Conservation (phyloP, 1,140 invertebrate species). For the Panagrolaimus sp. region DNA sequence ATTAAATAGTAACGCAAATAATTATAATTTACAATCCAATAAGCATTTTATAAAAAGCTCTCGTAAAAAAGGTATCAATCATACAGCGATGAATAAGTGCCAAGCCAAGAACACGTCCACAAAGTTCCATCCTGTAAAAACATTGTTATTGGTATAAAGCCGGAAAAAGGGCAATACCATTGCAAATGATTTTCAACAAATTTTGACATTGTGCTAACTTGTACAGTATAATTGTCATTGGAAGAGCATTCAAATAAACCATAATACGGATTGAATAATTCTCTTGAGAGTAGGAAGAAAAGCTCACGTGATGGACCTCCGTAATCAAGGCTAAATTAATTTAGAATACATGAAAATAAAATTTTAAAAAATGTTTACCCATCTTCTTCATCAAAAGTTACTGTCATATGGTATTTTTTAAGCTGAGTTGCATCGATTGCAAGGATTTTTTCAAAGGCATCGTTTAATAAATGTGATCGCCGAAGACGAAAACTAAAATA, state of each 20-base stretch:
- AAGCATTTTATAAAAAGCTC: constrained; percentile 90
- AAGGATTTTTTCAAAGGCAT: constrained; percentile 93
- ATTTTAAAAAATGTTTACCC: constrained; percentile 64
- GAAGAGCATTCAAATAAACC: constrained; percentile 96
- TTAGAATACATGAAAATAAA: too few relatives aligned
- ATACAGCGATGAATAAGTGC: constrained; percentile 91
- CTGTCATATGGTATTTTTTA: constrained; percentile 86
- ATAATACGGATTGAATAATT: constrained; percentile 96
- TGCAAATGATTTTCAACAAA: constrained; percentile 96
- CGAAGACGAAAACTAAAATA: constrained; percentile 75
- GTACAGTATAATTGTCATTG: constrained; percentile 93
- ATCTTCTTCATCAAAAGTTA: constrained; percentile 90
- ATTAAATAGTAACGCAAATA: background rate
- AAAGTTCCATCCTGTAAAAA: constrained; percentile 78
- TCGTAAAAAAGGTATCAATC: constrained; percentile 89
- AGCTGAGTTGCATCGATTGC: constrained; percentile 87
- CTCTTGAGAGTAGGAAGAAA: constrained; percentile 88
- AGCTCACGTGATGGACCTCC: constrained; percentile 91
- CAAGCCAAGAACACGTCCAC: constrained; percentile 82
- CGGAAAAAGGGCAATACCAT: constrained; percentile 77
- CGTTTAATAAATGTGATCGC: constrained; percentile 83
- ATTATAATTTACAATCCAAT: constrained; percentile 68
- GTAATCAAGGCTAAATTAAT: constrained; percentile 71
- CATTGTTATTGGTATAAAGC: too few relatives aligned
- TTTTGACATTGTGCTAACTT: constrained; percentile 91